These are phyloP conservation scores for Brenthis ino DNA, from an alignment of 2,888 invertebrate genomes.

Conservation along the genomic window DNA sequence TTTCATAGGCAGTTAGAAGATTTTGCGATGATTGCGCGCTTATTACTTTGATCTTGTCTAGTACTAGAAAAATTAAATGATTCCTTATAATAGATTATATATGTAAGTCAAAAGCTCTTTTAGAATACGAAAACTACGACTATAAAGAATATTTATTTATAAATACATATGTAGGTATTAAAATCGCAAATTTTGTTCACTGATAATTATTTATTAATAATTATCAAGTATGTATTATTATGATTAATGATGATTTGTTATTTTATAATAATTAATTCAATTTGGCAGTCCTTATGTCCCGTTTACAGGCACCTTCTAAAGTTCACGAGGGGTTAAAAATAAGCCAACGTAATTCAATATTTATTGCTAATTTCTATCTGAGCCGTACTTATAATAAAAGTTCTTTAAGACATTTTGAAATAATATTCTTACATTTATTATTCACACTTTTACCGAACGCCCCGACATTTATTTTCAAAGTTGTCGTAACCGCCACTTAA, in stretches of 20 bases:
- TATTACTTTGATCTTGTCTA: too few species aligned
- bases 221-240: not conserved
- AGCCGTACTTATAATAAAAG: slow-evolving; percentile 22
- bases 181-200: too few species aligned
- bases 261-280: slow-evolving; percentile 1
- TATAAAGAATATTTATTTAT: too few species aligned
- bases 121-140: too few species aligned
- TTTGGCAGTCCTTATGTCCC: slow-evolving; percentile 21
- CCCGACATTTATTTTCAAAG: slow-evolving; percentile 68
- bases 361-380: slow-evolving; percentile 10
- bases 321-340: slow-evolving; percentile 23
- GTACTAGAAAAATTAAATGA: too few species aligned
- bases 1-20: too few species aligned
- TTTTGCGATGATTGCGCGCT: too few species aligned
- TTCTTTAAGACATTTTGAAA: slow-evolving; percentile 43
- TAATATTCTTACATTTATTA: slow-evolving; percentile 70
- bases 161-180: too few species aligned
- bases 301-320: slow-evolving; percentile 27
- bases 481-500: slow-evolving; percentile 65
- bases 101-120: too few species aligned
- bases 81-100: too few species aligned
- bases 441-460: slow-evolving; percentile 65
- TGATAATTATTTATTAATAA: not conserved
- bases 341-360: slow-evolving; percentile 16
- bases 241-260: not conserved